phyloP scores from a whole-genome alignment of 2,113 vertebrate genomes.

The Thoracochromis brauschi region DNA sequence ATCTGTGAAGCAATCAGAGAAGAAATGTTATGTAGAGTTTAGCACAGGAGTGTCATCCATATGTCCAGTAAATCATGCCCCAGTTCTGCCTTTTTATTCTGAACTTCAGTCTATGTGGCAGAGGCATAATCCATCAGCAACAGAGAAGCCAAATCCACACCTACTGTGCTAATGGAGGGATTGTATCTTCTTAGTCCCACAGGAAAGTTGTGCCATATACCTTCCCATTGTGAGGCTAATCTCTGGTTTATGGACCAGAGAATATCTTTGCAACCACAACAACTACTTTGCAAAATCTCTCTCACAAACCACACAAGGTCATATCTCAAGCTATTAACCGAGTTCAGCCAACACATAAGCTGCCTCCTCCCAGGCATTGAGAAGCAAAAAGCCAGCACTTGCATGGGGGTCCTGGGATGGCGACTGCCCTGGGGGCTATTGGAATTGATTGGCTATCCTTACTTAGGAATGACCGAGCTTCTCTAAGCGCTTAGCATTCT shows the following conservation, averaged over 20 bases:
- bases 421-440: constrained; percentile 28
- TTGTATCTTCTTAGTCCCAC: constrained; percentile 41
- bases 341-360: constrained; percentile 37
- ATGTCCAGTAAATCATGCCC: not conserved
- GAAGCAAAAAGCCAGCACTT: constrained; percentile 4
- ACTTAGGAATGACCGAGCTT: constrained; percentile 49
- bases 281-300: constrained; percentile 35
- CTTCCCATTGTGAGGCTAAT: constrained; percentile 54
- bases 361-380: constrained; percentile 7
- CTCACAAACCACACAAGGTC: constrained; percentile 38
- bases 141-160: constrained; percentile 1
- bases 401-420: constrained; percentile 29
- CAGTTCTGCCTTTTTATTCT: not conserved
- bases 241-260: constrained; percentile 40
- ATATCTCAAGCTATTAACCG: constrained; percentile 63
- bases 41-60: not conserved
- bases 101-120: not conserved
- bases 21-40: not conserved
- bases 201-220: constrained; percentile 36
- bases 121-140: not conserved
- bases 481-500: constrained; percentile 44
- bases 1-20: not conserved
- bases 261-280: constrained; percentile 47
- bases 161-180: constrained; percentile 32
- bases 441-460: constrained; percentile 64